Base-by-base conservation (phyloP, 2,113 vertebrate species). In the Motacilla tschutschensis region DNA sequence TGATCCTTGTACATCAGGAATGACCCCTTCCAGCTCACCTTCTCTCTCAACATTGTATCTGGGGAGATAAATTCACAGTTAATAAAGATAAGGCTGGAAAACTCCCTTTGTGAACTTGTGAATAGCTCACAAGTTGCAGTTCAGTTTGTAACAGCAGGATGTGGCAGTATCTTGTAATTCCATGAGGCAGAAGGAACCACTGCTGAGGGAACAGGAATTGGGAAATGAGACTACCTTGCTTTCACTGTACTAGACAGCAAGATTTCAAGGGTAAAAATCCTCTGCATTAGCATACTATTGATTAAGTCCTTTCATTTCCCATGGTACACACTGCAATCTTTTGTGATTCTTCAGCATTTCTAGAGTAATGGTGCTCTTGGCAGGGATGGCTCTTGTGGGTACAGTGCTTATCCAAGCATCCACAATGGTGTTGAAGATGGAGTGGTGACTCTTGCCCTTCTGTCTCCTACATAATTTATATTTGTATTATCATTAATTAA, bases 51-150 rank as follows among this genome's bases (percentile, higher is more conserved):
- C 84, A 75, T 72, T 60, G 66, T 97, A 97, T 97, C 95, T 95
- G 85, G 83, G 88, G 91, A 96, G 94, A 97, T 97, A 97, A 96
- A 97, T 97, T 97, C 96, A 96, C 96, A 97, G 97, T 97, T 97
- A 95, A 97, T 98, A 97, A 97, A 98, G 97, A 97, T 97, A 97
- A 97, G 92, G 26, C 29, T 76, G 85, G 85, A 85, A 84, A 94
- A 84, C 92, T 94, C 91, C 83, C 83, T 64, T 80, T 76, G 82
- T 58, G 83, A 80, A 58, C 48, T 67, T 60, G 59, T n/a, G 59
- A 91, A 48, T 28, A 51, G 43, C 47, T 90, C 64, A 14, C 66
- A 55, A 60, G 63, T 53, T 91, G 76, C 72, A 41, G 28, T 75
- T 93, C 71, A 33, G 47, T 75, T 83, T 81, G 87, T 73, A 82